Base-by-base conservation (phyloP, 2,888 invertebrate genomes). In the Amphipoea lucens region DNA sequence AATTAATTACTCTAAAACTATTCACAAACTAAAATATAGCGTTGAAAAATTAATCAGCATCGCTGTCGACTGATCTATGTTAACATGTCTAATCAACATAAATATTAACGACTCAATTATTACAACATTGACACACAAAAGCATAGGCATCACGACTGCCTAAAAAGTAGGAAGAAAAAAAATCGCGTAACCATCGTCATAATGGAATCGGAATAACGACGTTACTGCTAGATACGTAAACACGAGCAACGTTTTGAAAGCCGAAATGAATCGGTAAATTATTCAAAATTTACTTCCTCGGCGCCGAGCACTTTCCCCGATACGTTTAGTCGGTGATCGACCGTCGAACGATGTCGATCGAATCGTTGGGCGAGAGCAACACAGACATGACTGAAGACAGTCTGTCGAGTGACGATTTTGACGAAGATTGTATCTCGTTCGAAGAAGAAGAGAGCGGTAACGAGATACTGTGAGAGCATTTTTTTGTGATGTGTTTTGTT, bases 341-440 rank as follows among this genome's bases (percentile, higher is more conserved):
- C 90, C 88, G 92, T 88, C 91, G 89, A 81, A 86, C 91, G 90
- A 92, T 92, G 92, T 90, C 93, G 90, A 90, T 88, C 88, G 89
- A 86, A 84, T 90, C 91, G 88, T 76, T 84, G 66, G 87, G 82
- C 86, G 90, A 90, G 75, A 80, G 85, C 82, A 82, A 77, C 70
- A 57, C 74, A 74, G 93, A 93, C 79, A 95, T 96, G 91, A 95
- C 96, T 62, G 94, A 93, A 54, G 96, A 96, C 91, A 96, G 96
- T 87, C 88, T 96, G 89, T 94, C 94, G 72, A 91, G 90, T 78
- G 92, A 88, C 23, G 91, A 70, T 74, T 85, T 80, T 62, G 85
- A 80, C 69, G 65, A 90, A 65, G 83, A 79, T 62, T 68, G 40
- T 45, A 66, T 84, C 62, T 80, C 84, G 23, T 79, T 73, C 20